A percentile compares a stretch with the other conserved stretches of the same genome.
These are phyloP conservation scores for Murina feae DNA, from an alignment of 2,113 vertebrate species.

Conservation along the genomic window DNA sequence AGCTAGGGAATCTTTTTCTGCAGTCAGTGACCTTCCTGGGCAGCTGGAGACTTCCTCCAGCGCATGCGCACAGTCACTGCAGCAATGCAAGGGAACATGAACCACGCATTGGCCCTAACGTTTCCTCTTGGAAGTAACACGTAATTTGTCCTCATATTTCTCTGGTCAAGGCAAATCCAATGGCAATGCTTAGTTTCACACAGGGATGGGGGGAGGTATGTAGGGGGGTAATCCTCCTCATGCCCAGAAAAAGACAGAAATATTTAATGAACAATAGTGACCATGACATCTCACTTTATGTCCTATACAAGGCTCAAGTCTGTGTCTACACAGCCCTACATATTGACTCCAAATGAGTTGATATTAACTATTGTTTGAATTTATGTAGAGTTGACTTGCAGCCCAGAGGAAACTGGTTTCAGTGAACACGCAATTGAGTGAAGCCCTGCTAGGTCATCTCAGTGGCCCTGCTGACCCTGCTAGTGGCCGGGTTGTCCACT, in stretches of 20 bases:
- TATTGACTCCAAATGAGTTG: neutral
- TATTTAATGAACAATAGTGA: neutral
- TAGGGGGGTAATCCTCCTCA: neutral
- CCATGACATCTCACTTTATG: neutral
- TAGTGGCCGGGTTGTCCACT: neutral
- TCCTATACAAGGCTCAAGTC: neutral
- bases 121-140: neutral
- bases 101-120: rapidly evolving
- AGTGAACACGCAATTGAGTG: neutral
- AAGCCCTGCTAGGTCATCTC: neutral
- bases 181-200: neutral
- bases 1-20: neutral
- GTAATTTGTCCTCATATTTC: neutral
- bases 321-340: neutral
- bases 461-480: neutral
- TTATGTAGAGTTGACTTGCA: neutral
- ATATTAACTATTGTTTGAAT: neutral
- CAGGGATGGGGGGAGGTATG: neutral
- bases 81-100: rapidly evolving
- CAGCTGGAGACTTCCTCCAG: neutral
- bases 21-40: no score
- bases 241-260: neutral
- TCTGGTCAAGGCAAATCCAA: neutral
- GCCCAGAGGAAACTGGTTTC: neutral
- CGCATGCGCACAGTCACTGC: no score